Evolutionary conservation across 2,888 invertebrate species (phyloP).

Genomic region (Pristionchus maxplancki): DNA sequence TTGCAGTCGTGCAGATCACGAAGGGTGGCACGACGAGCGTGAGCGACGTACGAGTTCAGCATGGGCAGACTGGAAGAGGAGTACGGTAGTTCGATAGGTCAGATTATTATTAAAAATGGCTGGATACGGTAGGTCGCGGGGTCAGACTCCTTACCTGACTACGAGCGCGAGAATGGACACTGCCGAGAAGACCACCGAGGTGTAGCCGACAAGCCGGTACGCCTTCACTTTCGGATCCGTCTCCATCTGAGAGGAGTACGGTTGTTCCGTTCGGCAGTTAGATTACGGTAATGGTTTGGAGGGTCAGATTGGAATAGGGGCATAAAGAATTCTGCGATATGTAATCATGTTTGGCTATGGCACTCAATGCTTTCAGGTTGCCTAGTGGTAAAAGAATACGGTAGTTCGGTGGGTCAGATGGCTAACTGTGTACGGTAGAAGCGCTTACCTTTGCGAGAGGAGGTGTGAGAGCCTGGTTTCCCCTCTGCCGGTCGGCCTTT

Average conservation of each 20-base stretch:
- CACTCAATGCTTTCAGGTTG: too few relatives aligned
- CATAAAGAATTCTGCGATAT: neutral
- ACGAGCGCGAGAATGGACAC: constrained; percentile 45
- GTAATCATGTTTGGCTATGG: neutral
- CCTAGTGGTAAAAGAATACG: neutral
- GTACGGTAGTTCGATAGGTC: neutral
- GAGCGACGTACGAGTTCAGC: constrained; percentile 16
- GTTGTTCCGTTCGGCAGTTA: neutral
- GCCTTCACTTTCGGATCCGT: constrained; percentile 48
- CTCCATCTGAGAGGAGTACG: constrained; percentile 41
- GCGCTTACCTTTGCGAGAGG: constrained; percentile 38
- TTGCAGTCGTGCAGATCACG: constrained; percentile 36
- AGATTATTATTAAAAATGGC: neutral
- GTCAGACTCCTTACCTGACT: constrained; percentile 26
- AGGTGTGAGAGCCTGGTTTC: constrained; percentile 6
- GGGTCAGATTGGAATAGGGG: neutral
- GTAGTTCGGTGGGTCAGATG: neutral
- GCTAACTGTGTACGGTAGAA: neutral
- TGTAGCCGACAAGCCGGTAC: constrained; percentile 49
- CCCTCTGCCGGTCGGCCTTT: neutral
- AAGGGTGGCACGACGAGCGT: neutral
- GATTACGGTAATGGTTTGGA: too few relatives aligned
- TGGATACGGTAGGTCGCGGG: neutral
- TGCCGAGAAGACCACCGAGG: constrained; percentile 34
- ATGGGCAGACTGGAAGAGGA: constrained; percentile 4